Evolutionary conservation across 2,797 vertebrate genomes (phyloP).

Genomic region (Tapera naevia): DNA sequence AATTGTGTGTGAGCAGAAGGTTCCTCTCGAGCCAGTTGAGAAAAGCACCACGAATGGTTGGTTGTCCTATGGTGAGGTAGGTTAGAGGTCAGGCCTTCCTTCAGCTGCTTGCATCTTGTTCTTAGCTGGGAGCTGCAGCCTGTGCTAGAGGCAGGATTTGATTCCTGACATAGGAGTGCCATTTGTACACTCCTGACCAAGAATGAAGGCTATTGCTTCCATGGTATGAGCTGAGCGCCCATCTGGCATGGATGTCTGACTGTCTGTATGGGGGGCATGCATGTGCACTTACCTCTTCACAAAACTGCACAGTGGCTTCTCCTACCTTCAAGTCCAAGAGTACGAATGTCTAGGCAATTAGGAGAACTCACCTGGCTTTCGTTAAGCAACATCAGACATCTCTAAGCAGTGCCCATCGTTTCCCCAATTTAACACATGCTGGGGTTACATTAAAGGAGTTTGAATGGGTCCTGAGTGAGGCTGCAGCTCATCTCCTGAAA

Average conservation of each 20-base stretch:
- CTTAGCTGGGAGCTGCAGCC: background rate
- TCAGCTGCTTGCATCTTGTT: background rate
- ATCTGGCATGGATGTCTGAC: background rate
- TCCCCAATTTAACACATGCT: background rate
- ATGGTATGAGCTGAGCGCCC: fast-evolving
- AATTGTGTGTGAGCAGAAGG: background rate
- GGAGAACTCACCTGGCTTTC: background rate
- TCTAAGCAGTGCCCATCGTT: fast-evolving
- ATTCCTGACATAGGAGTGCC: background rate
- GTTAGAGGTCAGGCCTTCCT: background rate
- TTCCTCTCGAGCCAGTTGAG: background rate
- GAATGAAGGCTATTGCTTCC: background rate
- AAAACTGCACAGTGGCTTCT: background rate
- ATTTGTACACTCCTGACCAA: background rate
- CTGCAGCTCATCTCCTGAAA: background rate
- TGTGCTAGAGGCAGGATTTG: background rate
- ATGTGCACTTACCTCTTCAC: background rate
- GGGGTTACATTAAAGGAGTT: background rate
- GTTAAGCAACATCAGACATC: background rate
- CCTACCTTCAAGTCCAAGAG: fast-evolving
- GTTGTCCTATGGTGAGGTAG: background rate
- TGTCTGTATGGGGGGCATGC: fast-evolving
- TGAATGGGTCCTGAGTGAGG: background rate
- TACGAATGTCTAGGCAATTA: fast-evolving
- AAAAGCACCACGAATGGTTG: background rate